Conservation (phyloP, 2,113 vertebrate genomes). For the Psittacus erithacus region DNA sequence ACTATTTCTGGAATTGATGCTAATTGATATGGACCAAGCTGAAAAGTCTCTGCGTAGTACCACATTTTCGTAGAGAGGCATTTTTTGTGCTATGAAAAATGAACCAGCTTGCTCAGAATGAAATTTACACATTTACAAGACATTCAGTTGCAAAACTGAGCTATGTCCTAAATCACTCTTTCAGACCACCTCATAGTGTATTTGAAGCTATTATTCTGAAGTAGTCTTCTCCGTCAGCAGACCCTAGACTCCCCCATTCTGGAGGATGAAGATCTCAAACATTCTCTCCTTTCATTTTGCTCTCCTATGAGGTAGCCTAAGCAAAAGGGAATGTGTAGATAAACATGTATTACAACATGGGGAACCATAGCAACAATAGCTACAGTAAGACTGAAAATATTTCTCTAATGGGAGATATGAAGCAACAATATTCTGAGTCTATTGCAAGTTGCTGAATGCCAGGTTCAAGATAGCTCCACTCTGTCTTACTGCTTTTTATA, state of each 20-base stretch:
- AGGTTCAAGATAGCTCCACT: not conserved
- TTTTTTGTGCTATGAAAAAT: not conserved
- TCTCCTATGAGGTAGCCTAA: not conserved
- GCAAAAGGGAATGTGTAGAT: not conserved
- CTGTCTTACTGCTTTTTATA: not conserved
- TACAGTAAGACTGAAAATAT: not conserved
- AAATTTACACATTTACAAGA: not conserved
- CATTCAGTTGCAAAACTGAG: not conserved
- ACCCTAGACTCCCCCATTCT: not conserved
- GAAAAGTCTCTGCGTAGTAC: not conserved
- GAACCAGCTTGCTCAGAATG: not conserved
- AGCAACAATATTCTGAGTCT: not conserved
- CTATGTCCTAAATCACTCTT: not conserved
- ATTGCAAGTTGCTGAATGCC: not conserved
- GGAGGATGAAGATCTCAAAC: not conserved
- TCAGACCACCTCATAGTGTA: not conserved
- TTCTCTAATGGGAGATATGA: not conserved
- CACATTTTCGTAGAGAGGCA: not conserved
- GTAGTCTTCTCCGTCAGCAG: not conserved
- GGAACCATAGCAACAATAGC: constrained; percentile 34
- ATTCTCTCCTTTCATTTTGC: not conserved
- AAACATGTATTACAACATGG: not conserved
- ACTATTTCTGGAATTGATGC: not conserved
- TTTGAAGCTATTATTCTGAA: not conserved
- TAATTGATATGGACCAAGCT: not conserved